Conservation (phyloP, 2,113 vertebrate species). For the Callipepla californica region DNA sequence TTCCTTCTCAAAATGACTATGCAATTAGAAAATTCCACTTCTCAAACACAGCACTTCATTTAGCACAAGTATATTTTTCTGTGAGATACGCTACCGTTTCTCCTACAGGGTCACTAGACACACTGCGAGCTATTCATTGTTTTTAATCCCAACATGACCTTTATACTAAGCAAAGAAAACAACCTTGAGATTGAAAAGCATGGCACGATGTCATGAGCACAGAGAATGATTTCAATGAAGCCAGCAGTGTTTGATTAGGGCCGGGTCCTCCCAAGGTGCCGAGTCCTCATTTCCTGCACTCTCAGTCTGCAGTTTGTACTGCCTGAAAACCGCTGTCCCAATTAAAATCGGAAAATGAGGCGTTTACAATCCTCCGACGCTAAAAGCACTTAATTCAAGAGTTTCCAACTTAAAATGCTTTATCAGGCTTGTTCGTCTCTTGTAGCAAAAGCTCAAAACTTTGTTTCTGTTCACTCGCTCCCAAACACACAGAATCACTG, state of each 20-base stretch:
- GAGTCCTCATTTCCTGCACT: constrained; percentile 45
- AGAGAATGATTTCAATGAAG: constrained; percentile 53
- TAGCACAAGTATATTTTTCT: not conserved
- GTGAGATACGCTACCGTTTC: constrained; percentile 21
- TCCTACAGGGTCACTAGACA: constrained; percentile 54
- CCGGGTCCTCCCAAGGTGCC: constrained; percentile 51
- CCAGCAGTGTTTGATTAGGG: constrained; percentile 21
- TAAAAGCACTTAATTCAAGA: not conserved
- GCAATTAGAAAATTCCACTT: constrained; percentile 62
- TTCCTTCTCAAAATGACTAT: constrained; percentile 62
- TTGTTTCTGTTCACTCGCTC: not conserved
- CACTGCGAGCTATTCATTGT: constrained; percentile 61
- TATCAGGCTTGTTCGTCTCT: not conserved
- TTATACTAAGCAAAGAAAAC: constrained; percentile 65
- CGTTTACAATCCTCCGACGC: not conserved
- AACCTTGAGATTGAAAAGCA: constrained; percentile 56
- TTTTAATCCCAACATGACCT: constrained; percentile 73
- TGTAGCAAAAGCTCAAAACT: not conserved
- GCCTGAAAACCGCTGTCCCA: constrained; percentile 9
- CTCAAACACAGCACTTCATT: not conserved
- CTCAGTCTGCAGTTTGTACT: not conserved
- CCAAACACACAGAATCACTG: not conserved
- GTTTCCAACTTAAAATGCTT: not conserved
- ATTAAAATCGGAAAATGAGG: not conserved
- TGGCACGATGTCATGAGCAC: constrained; percentile 61